Base-by-base conservation (phyloP, 2,797 vertebrate genomes). In the Lepus townsendii region DNA sequence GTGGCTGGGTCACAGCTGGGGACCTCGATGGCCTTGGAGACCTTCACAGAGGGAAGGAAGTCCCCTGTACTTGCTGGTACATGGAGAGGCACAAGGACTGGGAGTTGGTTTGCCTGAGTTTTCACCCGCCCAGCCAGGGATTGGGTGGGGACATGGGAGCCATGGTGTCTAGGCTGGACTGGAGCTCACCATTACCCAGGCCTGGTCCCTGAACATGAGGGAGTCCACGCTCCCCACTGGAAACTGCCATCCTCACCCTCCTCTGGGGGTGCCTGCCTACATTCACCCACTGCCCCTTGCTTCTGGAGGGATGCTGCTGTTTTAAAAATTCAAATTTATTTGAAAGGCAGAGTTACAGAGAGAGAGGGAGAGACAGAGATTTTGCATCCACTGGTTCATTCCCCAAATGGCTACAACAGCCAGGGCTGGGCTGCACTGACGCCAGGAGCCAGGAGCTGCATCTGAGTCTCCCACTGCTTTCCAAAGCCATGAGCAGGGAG, bases 21-120 rank as follows among this genome's bases (percentile, higher is more conserved):
- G 9, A 7, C 2, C 0, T 30, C 7, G 26, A 26, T 5, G 27
- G 50, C 73, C 17, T 52, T 38, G 7, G 86, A 80, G 65, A 10
- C 77, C 42, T 30, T 71, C 16, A 2, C 2, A 8, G 88, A 60
- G 50, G 42, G 27, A 42, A 20, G 2, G 11, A 63, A 32, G n/a
- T 7, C 1, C 20, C 38, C n/a, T 54, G 19, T 10, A 0, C 1
- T 38, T 68, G 12, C 50, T 0, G 3, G 22, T 7, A 10, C 12
- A 3, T 0, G 6, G 16, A 24, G 32, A 2, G 27, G 3, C 7
- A 42, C 19, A 32, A 13, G 50, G 62, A 14, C 2, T 83, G 22
- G n/a, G 2, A 26, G 11, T 50, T 3, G 78, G 38, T 54, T 38
- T 35, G 14, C 32, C 57, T 54, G 19, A 38, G 89, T 42, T 86